phyloP scores from a whole-genome alignment of 2,113 vertebrate species.

The Laterallus jamaicensis region DNA sequence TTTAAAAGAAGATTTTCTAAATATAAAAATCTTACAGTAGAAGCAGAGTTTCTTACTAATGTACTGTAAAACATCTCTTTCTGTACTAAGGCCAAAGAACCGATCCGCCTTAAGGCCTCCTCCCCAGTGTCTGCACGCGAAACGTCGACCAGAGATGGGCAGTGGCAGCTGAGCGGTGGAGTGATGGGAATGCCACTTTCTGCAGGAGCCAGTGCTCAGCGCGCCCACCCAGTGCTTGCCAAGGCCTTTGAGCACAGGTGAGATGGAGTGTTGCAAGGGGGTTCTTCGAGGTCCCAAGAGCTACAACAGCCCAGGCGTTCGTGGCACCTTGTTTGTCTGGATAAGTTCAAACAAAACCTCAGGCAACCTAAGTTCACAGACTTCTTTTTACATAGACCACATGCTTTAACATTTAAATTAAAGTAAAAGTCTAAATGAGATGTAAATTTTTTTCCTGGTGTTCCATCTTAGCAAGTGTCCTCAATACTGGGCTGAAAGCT shows the following conservation, averaged over 20 bases:
- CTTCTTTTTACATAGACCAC: not conserved
- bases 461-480: not conserved
- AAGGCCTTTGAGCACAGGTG: not conserved
- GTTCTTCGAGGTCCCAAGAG: not conserved
- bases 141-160: fast-evolving
- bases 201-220: not conserved
- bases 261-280: fast-evolving
- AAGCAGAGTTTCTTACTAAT: not conserved
- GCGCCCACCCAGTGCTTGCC: not conserved
- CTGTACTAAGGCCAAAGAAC: not conserved
- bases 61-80: not conserved
- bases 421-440: not conserved
- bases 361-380: not conserved
- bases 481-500: not conserved
- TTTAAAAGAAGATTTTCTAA: not conserved
- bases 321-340: not conserved
- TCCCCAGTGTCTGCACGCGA: not conserved
- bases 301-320: not conserved
- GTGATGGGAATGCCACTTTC: not conserved
- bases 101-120: not conserved
- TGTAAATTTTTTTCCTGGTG: not conserved
- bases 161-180: not conserved
- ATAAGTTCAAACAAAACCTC: not conserved
- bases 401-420: not conserved
- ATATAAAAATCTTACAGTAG: not conserved